Conservation (phyloP, 2,797 vertebrate genomes). For the Hozukius guyotensis region DNA sequence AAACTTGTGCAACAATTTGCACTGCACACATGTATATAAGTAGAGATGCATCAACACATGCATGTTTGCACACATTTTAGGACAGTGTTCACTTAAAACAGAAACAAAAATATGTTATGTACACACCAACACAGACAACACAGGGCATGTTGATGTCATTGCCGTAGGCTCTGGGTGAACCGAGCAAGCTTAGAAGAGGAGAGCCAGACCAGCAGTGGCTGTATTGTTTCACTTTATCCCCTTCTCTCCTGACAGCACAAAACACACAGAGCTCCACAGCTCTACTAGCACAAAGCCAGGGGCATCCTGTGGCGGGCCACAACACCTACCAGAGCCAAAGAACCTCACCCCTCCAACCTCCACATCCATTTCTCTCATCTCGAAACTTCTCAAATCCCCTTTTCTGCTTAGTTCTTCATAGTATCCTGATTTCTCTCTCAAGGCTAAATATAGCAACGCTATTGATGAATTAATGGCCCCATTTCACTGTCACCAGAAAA, state of each 20-base stretch:
- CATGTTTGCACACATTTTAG: not conserved
- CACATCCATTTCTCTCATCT: not conserved
- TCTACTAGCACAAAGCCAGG: conserved; percentile 48
- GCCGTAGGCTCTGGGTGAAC: conserved; percentile 22
- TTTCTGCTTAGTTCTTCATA: not conserved
- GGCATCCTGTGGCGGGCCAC: conserved; percentile 15
- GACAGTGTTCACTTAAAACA: not conserved
- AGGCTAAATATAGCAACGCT: conserved; percentile 23
- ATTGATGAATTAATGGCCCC: conserved; percentile 19
- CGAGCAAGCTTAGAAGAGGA: conserved; percentile 40
- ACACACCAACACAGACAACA: conserved; percentile 8
- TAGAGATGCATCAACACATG: not conserved
- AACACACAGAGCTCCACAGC: conserved; percentile 43
- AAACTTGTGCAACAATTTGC: not conserved
- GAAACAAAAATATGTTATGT: not conserved
- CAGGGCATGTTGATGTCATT: conserved; percentile 33
- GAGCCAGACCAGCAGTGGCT: conserved; percentile 41
- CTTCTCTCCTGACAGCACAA: conserved; percentile 68
- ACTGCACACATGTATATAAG: not conserved
- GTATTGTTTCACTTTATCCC: conserved; percentile 76
- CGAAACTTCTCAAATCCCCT: not conserved
- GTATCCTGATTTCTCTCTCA: not conserved
- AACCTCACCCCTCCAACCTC: conserved; percentile 21
- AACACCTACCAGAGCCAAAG: conserved; percentile 47
- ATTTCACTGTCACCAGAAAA: conserved; percentile 31